Evolutionary conservation across 1,140 invertebrate species (phyloP).

Genomic region (Hermetia illucens): DNA sequence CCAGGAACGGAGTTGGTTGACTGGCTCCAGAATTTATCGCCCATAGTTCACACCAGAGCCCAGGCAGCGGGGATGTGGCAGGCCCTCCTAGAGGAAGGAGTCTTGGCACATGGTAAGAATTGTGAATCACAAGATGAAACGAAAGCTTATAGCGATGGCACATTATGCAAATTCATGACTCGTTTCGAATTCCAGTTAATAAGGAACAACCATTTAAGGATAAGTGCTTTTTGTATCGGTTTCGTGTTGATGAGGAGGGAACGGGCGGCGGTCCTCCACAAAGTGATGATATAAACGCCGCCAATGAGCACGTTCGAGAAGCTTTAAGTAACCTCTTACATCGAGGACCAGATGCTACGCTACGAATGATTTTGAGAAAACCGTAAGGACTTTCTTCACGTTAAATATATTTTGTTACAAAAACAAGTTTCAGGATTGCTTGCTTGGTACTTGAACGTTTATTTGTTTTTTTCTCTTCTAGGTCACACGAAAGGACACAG

Average conservation of each 20-base stretch:
- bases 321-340: slow-evolving; percentile 48
- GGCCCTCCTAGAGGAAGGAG: slow-evolving; percentile 66
- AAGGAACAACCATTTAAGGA: slow-evolving; percentile 71
- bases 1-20: slow-evolving; percentile 60
- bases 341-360: slow-evolving; percentile 57
- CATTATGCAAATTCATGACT: neutral
- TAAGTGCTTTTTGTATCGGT: slow-evolving; percentile 71
- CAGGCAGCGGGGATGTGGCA: slow-evolving; percentile 76
- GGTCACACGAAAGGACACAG: slow-evolving; percentile 54
- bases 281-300: slow-evolving; percentile 41
- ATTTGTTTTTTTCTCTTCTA: slow-evolving; percentile 22
- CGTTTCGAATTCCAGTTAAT: slow-evolving; percentile 39
- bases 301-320: slow-evolving; percentile 54
- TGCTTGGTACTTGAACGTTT: neutral
- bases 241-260: slow-evolving; percentile 55
- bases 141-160: neutral
- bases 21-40: slow-evolving; percentile 49
- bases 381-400: slow-evolving; percentile 40
- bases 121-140: neutral
- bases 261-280: slow-evolving; percentile 31
- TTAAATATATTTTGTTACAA: neutral
- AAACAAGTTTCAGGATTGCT: too few species aligned
- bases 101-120: slow-evolving; percentile 57
- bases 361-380: slow-evolving; percentile 70
- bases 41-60: slow-evolving; percentile 43